Evolutionary conservation across 2,113 vertebrate species (phyloP).

Genomic region (Solea solea): DNA sequence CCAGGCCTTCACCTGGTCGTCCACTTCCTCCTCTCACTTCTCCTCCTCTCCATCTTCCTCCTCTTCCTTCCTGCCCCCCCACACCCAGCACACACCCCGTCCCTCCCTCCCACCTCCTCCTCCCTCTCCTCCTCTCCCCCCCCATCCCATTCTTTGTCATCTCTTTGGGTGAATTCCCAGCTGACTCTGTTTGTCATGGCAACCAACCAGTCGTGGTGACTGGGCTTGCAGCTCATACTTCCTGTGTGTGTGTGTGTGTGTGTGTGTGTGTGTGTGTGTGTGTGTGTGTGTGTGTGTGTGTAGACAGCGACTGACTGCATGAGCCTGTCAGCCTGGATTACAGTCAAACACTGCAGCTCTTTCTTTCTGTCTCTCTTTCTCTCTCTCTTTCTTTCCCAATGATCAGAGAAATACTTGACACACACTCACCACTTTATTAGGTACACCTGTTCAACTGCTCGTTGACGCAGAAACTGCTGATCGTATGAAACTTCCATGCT

Average conservation of each 20-base stretch:
- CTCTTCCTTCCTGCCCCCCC: conserved; percentile 48
- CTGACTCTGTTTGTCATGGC: conserved; percentile 85
- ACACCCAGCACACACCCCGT: background rate
- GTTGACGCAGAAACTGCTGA: no score
- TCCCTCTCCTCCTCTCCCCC: conserved; percentile 6
- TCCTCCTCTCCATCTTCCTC: conserved; percentile 38
- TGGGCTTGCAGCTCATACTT: conserved; percentile 80
- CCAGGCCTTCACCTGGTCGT: conserved; percentile 32
- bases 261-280: conserved; percentile 45
- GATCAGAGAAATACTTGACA: no score
- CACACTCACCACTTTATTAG: no score
- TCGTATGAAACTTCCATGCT: no score
- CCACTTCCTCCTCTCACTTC: conserved; percentile 34
- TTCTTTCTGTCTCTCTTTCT: conserved; percentile 14
- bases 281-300: conserved; percentile 48
- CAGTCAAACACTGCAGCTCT: conserved; percentile 79
- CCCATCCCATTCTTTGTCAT: conserved; percentile 74
- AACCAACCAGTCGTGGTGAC: conserved; percentile 81
- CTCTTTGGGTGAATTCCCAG: conserved; percentile 84
- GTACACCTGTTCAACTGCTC: no score
- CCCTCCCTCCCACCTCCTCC: background rate
- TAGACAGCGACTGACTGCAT: conserved; percentile 72
- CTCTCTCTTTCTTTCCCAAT: conserved; percentile 2
- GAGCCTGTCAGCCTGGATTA: conserved; percentile 83
- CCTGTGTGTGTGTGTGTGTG: conserved; percentile 72